These are phyloP conservation scores for Caranx ignobilis DNA, from an alignment of 2,113 vertebrate species.

Conservation along the genomic window DNA sequence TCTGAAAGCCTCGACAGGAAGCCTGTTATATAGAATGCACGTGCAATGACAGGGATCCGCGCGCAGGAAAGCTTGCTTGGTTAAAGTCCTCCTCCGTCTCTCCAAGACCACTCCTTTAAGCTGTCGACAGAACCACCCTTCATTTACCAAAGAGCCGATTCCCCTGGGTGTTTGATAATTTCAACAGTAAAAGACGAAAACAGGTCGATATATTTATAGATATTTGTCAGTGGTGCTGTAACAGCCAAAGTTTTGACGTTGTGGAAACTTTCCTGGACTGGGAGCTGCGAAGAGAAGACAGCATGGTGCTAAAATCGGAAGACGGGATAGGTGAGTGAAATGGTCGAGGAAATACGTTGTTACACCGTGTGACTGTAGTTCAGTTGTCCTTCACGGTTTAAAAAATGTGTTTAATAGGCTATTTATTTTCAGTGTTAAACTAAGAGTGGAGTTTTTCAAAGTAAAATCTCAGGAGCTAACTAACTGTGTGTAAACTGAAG, in stretches of 20 bases:
- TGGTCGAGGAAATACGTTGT: neutral
- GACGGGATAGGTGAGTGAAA: constrained; percentile 86
- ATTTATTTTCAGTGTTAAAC: neutral
- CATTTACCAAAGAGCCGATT: neutral
- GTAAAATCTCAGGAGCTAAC: neutral
- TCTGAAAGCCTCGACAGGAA: constrained; percentile 50
- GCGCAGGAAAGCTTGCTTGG: constrained; percentile 30
- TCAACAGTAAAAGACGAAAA: neutral
- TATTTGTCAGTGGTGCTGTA: neutral
- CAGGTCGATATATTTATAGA: neutral
- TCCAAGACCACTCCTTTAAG: constrained; percentile 71
- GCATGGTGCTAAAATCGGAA: constrained; percentile 87
- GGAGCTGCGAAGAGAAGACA: constrained; percentile 37
- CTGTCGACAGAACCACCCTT: constrained; percentile 18
- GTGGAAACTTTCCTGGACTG: constrained; percentile 46
- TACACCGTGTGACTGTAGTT: neutral
- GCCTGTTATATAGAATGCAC: rapidly evolving
- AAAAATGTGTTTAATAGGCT: neutral
- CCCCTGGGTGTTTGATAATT: neutral
- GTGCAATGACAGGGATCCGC: constrained; percentile 2
- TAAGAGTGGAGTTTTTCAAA: neutral
- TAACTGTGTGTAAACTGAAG: neutral
- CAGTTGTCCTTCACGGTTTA: neutral
- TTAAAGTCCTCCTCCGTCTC: constrained; percentile 44
- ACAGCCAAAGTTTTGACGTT: constrained; percentile 11